phyloP scores from a whole-genome alignment of 2,797 vertebrate species.

The Acanthurus leucopareius region DNA sequence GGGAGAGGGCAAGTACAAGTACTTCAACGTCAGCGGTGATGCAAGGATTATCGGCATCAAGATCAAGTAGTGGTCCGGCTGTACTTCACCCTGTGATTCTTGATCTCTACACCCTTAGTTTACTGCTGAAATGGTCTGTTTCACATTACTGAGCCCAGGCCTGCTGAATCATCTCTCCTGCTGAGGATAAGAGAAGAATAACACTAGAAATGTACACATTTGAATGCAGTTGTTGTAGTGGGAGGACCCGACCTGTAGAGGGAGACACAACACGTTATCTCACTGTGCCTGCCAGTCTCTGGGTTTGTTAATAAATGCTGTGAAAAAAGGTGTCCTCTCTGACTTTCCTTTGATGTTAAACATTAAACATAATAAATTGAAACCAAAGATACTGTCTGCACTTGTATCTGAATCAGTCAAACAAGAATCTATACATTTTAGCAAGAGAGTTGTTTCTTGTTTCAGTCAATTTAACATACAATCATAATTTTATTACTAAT shows the following conservation, averaged over 20 bases:
- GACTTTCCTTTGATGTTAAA: neutral
- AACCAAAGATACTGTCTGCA: neutral
- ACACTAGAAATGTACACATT: neutral
- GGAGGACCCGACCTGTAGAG: slow-evolving; percentile 36
- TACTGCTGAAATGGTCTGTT: slow-evolving; percentile 15
- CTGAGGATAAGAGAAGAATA: neutral
- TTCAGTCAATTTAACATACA: too few species aligned
- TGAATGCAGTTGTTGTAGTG: slow-evolving; percentile 29
- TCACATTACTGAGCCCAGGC: slow-evolving; percentile 10
- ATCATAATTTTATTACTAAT: neutral
- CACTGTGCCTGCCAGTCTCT: neutral
- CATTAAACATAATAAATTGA: neutral
- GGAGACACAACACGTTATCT: slow-evolving; percentile 44
- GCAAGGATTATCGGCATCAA: slow-evolving; percentile 76
- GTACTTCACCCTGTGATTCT: neutral
- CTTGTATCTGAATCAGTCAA: neutral
- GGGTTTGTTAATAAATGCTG: slow-evolving; percentile 56
- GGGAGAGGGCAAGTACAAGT: slow-evolving; percentile 82
- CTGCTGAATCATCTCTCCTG: neutral
- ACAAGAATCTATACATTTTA: neutral
- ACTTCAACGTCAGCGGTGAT: slow-evolving; percentile 70
- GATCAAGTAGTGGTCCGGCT: slow-evolving; percentile 70
- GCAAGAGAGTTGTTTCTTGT: too few species aligned
- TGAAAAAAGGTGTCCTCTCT: neutral
- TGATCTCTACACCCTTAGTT: neutral